Evolutionary conservation across 1,140 invertebrate species (phyloP), one percentile per base, ranked within the genome.

Genomic region (Mizuhopecten yessoensis): DNA sequence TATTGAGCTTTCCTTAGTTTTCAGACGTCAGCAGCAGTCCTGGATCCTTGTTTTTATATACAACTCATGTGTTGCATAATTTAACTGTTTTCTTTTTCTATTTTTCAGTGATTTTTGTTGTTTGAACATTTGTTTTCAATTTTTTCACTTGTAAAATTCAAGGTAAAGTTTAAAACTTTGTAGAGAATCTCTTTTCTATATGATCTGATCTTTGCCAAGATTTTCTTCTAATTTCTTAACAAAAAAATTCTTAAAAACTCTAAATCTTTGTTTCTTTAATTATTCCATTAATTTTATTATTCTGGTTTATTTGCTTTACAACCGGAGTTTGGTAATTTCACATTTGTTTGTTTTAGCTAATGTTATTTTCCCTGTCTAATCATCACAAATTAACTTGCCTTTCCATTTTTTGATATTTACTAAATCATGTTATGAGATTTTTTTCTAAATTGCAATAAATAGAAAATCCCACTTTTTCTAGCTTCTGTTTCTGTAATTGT

Each of bases 71-170:
- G n/a, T 75, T 75, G 57, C 57, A 75, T 75, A n/a, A 49, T 75
- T 29, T 75, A 75, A 75, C 29, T n/a, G 0, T 75, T n/a, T 75
- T 75, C 57, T 75, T 29, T 75, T n/a, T 75, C 5, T 75, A 29
- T 75, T 75, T 75, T 75, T 75, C 57, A 75, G 57, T 75, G 57
- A 29, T 29, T 29, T n/a, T 75, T 75, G 23, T 75, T n/a, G 57
- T 45, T 20, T 45, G 9, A 9, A 75, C 7, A 5, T 29, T 75
- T 75, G n/a, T 29, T 29, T 29, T 75, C 17, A n/a, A 29, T 75
- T 29, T 75, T 75, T 75, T 75, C n/a, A 29, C n/a, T 75, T 75
- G 57, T 75, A 75, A 75, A 29, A 29, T 75, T 15, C 2, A 75
- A 75, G 57, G 57, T 75, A 75, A 75, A 75, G 57, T 29, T 75